Percentiles rank a stretch among this genome's conserved stretches.
phyloP scores from a whole-genome alignment of 2,113 vertebrate species.

The Xiphophorus maculatus region DNA sequence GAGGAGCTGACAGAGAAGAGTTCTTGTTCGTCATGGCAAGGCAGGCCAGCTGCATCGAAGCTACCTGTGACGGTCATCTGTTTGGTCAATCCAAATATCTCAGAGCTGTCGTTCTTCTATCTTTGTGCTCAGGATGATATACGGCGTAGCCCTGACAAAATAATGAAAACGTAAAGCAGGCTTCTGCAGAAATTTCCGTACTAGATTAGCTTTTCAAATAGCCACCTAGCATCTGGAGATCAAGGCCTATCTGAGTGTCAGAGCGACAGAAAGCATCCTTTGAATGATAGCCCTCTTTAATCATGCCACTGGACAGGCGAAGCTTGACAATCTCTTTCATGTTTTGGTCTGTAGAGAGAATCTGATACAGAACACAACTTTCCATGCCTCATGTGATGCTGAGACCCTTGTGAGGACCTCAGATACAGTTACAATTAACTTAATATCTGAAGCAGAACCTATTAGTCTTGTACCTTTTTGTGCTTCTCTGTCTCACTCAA shows the following conservation, averaged over 20 bases:
- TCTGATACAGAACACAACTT: slow-evolving; percentile 58
- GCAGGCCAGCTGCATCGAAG: slow-evolving; percentile 35
- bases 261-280: slow-evolving; percentile 59
- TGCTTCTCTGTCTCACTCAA: background rate
- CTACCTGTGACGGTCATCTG: slow-evolving; percentile 39
- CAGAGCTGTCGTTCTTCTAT: slow-evolving; percentile 25
- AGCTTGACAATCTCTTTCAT: slow-evolving; percentile 73
- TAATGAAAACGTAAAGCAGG: slow-evolving; percentile 67
- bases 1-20: slow-evolving; percentile 57
- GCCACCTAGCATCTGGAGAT: slow-evolving; percentile 75
- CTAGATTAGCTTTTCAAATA: slow-evolving; percentile 67
- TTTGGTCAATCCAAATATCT: slow-evolving; percentile 51
- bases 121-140: slow-evolving; percentile 54
- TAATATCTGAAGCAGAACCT: slow-evolving; percentile 38
- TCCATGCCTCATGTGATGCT: slow-evolving; percentile 47
- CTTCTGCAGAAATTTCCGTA: slow-evolving; percentile 42
- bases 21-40: slow-evolving; percentile 55
- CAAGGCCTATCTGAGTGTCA: slow-evolving; percentile 57
- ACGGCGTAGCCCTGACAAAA: slow-evolving; percentile 33
- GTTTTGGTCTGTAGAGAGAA: slow-evolving; percentile 62
- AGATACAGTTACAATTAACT: slow-evolving; percentile 71
- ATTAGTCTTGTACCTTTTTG: background rate
- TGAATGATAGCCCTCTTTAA: slow-evolving; percentile 68
- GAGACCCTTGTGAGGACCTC: slow-evolving; percentile 44
- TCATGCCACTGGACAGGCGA: slow-evolving; percentile 66